Evolutionary conservation across 2,113 vertebrate species (phyloP).

Genomic region (Entomyzon cyanotis): DNA sequence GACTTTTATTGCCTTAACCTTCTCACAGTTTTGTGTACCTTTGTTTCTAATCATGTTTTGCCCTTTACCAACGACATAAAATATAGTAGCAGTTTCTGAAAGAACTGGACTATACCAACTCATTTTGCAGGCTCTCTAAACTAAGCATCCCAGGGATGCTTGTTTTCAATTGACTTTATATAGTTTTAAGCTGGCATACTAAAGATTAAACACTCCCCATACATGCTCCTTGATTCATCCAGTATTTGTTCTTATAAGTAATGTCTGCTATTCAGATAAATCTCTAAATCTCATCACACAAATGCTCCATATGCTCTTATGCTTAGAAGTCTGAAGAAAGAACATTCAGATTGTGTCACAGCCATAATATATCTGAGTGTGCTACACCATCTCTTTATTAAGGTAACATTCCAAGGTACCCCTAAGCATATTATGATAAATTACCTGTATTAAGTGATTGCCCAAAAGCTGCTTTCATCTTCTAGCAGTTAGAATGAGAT

Average conservation of each 20-base stretch:
- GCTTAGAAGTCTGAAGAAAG: not conserved
- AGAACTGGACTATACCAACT: not conserved
- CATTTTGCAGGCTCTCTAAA: not conserved
- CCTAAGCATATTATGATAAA: conserved; percentile 13
- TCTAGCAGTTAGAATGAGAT: conserved; percentile 1
- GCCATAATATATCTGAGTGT: not conserved
- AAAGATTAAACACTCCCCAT: not conserved
- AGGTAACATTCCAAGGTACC: conserved; percentile 22
- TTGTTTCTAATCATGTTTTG: not conserved
- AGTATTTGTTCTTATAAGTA: not conserved
- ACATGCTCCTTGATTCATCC: not conserved
- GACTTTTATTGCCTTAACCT: not conserved
- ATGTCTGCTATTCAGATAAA: conserved; percentile 18
- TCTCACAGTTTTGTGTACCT: not conserved
- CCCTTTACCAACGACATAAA: not conserved
- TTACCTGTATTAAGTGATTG: conserved; percentile 1
- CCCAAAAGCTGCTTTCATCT: not conserved
- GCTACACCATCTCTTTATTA: conserved; percentile 8
- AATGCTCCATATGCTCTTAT: not conserved
- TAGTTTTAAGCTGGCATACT: not conserved
- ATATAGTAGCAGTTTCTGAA: not conserved
- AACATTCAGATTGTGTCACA: conserved; percentile 9
- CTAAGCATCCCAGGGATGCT: not conserved
- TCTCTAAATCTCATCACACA: not conserved
- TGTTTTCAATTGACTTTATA: conserved; percentile 17